phyloP scores from a whole-genome alignment of 2,113 vertebrate species.

The Esox niger region DNA sequence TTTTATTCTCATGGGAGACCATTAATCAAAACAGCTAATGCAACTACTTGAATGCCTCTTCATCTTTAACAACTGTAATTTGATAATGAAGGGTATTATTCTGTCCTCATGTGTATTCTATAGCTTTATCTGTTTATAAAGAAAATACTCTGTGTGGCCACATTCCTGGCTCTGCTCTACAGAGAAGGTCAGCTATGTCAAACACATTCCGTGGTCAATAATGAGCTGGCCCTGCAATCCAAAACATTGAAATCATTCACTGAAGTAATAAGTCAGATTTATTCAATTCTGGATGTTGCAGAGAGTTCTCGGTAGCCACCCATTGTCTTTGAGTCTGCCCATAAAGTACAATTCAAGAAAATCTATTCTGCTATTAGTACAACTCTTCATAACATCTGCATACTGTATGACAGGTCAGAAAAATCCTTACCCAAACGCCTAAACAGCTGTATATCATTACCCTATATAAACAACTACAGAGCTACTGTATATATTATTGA shows the following conservation, averaged over 20 bases:
- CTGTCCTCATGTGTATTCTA: not conserved
- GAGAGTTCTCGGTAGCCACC: not conserved
- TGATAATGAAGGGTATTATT: slow-evolving; percentile 23
- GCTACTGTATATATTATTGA: too few species aligned
- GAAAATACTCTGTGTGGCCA: not conserved
- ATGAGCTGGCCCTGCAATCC: not conserved
- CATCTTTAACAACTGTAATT: slow-evolving; percentile 35
- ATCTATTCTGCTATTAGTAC: too few species aligned
- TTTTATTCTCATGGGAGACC: slow-evolving; percentile 35
- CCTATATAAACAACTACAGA: too few species aligned
- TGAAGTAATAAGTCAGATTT: not conserved
- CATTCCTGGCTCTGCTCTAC: not conserved
- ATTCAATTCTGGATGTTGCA: not conserved
- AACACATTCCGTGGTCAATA: slow-evolving; percentile 4
- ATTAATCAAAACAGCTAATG: slow-evolving; percentile 31
- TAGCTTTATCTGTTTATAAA: not conserved
- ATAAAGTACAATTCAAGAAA: too few species aligned
- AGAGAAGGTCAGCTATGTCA: slow-evolving; percentile 3
- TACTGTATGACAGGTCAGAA: too few species aligned
- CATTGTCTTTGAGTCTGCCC: too few species aligned
- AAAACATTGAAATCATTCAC: not conserved
- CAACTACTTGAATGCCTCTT: slow-evolving; percentile 31
- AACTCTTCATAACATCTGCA: too few species aligned
- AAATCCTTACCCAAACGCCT: too few species aligned
- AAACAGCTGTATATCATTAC: too few species aligned